Base-by-base conservation (phyloP, 1,140 invertebrate genomes). In the Scylla paramamosain region DNA sequence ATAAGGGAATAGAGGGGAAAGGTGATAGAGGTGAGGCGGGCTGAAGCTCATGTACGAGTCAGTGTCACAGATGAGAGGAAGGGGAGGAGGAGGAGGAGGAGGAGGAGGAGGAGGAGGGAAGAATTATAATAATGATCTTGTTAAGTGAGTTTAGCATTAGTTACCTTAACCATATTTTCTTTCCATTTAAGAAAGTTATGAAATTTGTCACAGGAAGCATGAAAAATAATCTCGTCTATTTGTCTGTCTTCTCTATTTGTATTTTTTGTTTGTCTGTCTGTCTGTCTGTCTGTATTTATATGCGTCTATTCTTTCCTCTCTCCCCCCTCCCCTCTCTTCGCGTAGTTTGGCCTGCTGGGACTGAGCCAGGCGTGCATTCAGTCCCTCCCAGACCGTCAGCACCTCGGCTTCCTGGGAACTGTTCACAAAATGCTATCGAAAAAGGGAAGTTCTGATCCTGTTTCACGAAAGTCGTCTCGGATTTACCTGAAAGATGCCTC, bases 401-500 rank as follows among this genome's bases (percentile, higher is more conserved):
- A 39, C 39, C 39, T 6, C 39, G 39, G 39, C 39, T 39, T 31
- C 86, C 16, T n/a, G 67, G 67, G 67, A 77, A 77, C 67, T 77
- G 39, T 6, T 39, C 6, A 77, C 67, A 77, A 77, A 77, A 77
- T 77, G 67, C 25, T n/a, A 77, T 77, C 25, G 67, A 77, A n/a
- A 67, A 77, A n/a, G 67, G 25, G 67, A 77, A 77, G 67, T 77
- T 77, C 67, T 77, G 67, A 77, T 77, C 67, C 25, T 77, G n/a
- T 77, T 77, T n/a, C n/a, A 77, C 20, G 8, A 77, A 77, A 77
- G 67, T 77, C 67, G 67, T 77, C 67, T n/a, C 67, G 67, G 12
- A 77, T 77, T 77, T 0, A 77, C 67, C 20, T 77, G 67, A 77
- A 67, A 67, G 59, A 67, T 67, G 7, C 59, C 59, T 6, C 59